A percentile compares a stretch with the other conserved stretches of the same genome.
Conservation (phyloP, 1,140 invertebrate species). For the Bombus terrestris region DNA sequence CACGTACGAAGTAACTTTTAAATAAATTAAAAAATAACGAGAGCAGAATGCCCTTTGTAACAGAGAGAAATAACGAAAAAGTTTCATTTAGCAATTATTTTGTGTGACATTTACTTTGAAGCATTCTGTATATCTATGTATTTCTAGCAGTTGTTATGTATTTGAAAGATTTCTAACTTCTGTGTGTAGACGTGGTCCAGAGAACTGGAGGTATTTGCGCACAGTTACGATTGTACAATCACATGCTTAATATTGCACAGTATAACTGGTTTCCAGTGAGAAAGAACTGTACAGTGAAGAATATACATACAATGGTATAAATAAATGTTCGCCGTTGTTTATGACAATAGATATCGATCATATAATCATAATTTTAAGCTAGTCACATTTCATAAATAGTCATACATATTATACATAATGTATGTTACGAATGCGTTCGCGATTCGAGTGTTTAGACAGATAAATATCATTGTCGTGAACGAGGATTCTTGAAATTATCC, state of each 20-base stretch:
- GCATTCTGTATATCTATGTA: not conserved
- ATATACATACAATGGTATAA: not conserved
- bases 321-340: constrained; percentile 21
- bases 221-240: constrained; percentile 47
- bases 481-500: not conserved
- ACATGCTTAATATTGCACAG: constrained; percentile 28
- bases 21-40: constrained; percentile 7
- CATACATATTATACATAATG: constrained; percentile 4
- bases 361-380: constrained; percentile 62
- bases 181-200: constrained; percentile 48
- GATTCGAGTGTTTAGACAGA: constrained; percentile 11
- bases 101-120: not conserved
- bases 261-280: not conserved
- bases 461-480: not conserved
- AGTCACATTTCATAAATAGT: constrained; percentile 62
- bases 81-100: not conserved
- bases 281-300: not conserved
- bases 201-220: constrained; percentile 28
- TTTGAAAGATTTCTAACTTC: constrained; percentile 52
- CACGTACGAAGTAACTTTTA: not conserved
- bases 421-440: not conserved
- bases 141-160: constrained; percentile 50
- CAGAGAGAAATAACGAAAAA: not conserved
- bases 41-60: not conserved
- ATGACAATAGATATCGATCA: constrained; percentile 41